Evolutionary conservation across 2,113 vertebrate genomes (phyloP).

Genomic region (Sapayoa aenigma): DNA sequence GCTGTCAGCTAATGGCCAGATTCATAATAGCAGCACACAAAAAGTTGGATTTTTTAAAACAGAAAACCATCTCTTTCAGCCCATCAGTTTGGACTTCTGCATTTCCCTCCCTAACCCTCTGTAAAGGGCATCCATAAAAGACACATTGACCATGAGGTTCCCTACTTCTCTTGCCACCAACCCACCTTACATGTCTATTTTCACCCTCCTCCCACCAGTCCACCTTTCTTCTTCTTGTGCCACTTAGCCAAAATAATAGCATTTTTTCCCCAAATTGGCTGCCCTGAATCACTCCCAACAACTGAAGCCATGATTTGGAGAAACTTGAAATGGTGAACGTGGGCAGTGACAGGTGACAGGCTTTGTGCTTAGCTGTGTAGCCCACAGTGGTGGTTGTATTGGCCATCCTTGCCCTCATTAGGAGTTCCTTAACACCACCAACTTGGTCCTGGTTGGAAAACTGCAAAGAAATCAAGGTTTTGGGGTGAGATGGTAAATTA

Average conservation of each 20-base stretch:
- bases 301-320: neutral
- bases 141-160: neutral
- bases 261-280: rapidly evolving
- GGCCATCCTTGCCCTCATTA: neutral
- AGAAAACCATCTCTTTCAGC: neutral
- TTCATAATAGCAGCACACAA: neutral
- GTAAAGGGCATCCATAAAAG: neutral
- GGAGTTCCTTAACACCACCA: neutral
- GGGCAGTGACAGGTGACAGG: neutral
- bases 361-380: neutral
- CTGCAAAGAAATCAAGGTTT: neutral
- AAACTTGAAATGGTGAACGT: rapidly evolving
- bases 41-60: neutral
- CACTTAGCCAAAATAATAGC: neutral
- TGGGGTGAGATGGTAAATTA: neutral
- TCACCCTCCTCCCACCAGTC: neutral
- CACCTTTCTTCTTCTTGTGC: neutral
- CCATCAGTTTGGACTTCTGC: neutral
- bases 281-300: neutral
- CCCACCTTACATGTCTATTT: neutral
- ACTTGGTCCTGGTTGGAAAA: neutral
- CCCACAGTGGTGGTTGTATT: too few relatives aligned
- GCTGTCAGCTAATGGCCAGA: neutral
- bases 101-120: neutral
- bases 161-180: neutral